These are phyloP conservation scores for Hydrophis major DNA, from an alignment of 2,797 vertebrate genomes.

Conservation along the genomic window DNA sequence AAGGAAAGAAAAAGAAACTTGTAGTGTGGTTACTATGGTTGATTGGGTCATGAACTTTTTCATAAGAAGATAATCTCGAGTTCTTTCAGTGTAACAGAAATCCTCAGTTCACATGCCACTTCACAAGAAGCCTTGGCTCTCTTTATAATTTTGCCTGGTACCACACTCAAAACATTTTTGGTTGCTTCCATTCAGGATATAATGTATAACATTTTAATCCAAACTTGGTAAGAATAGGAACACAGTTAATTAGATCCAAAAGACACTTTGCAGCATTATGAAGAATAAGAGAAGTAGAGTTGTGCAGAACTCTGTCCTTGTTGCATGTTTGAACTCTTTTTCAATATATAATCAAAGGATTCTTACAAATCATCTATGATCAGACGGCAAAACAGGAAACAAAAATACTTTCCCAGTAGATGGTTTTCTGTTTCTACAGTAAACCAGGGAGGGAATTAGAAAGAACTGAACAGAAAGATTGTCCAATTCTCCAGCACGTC, in stretches of 20 bases:
- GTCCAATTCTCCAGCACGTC: neutral
- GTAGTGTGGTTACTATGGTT: neutral
- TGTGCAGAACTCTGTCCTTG: neutral
- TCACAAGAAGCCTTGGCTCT: rapidly evolving
- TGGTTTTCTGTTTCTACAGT: neutral
- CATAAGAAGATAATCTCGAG: neutral
- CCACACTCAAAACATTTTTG: neutral
- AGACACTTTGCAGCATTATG: neutral
- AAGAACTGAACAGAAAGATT: neutral
- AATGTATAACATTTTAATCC: neutral
- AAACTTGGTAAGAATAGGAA: neutral
- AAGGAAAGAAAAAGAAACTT: neutral
- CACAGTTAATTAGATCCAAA: neutral
- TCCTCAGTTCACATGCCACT: neutral
- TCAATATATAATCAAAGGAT: neutral
- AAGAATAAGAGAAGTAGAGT: neutral
- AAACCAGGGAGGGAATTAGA: neutral
- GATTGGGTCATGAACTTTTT: neutral
- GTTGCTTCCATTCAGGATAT: neutral
- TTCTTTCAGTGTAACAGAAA: neutral
- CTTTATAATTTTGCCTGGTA: neutral
- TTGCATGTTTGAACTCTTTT: neutral
- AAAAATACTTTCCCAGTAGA: neutral
- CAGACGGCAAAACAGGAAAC: neutral
- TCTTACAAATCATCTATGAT: neutral